These are phyloP conservation scores for Gephyroberyx darwinii DNA, from an alignment of 2,797 vertebrate species.

Conservation along the genomic window DNA sequence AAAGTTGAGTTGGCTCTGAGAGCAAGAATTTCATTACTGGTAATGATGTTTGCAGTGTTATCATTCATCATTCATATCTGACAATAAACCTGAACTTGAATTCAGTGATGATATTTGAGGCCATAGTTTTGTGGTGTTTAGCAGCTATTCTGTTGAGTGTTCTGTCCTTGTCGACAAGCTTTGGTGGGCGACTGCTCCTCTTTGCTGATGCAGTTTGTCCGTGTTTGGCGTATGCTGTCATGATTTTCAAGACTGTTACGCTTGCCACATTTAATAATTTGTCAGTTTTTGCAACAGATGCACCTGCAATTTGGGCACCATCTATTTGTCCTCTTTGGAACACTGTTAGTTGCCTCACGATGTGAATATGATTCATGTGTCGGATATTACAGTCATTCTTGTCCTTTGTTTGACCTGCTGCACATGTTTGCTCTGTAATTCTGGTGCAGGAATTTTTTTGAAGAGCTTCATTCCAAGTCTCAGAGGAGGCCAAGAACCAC, in stretches of 20 bases:
- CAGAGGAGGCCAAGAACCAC: constrained; percentile 76
- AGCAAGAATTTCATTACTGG: too few relatives aligned
- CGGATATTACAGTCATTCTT: constrained; percentile 54
- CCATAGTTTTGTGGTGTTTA: constrained; percentile 9
- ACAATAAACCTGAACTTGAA: too few relatives aligned
- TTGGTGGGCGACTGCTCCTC: too few relatives aligned
- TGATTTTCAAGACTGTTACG: background rate
- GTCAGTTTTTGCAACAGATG: too few relatives aligned
- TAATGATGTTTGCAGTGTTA: too few relatives aligned
- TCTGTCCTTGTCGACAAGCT: too few relatives aligned
- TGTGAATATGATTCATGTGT: constrained; percentile 65
- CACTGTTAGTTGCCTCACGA: constrained; percentile 36
- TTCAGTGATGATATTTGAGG: constrained; percentile 9
- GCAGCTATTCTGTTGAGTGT: constrained; percentile 11
- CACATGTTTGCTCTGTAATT: constrained; percentile 72
- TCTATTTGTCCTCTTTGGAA: constrained; percentile 17
- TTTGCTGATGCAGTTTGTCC: too few relatives aligned
- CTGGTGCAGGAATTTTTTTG: constrained; percentile 61
- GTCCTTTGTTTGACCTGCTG: constrained; percentile 75
- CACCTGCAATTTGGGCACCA: background rate
- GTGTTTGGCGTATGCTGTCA: too few relatives aligned
- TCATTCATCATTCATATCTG: too few relatives aligned
- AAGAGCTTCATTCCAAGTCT: constrained; percentile 66
- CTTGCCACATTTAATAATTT: constrained; percentile 1
- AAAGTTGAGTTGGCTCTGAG: too few relatives aligned